Percentiles rank a stretch among this genome's conserved stretches.
phyloP scores from a whole-genome alignment of 2,888 invertebrate species.

The Tetramorium bicarinatum region DNA sequence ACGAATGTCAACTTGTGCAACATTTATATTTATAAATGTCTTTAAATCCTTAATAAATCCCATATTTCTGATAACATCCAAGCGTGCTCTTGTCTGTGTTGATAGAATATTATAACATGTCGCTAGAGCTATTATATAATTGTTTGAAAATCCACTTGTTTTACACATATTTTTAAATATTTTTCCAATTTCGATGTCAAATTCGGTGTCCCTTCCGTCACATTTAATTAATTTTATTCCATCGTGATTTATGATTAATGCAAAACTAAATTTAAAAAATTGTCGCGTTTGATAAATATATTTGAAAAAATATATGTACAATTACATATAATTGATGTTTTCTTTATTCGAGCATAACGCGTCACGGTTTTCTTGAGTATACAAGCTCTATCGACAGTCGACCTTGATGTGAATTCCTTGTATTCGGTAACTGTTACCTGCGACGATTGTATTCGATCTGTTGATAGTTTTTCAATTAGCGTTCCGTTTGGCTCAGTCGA shows the following conservation, averaged over 20 bases:
- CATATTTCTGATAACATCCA: conserved; percentile 23
- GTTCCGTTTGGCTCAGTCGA: not conserved
- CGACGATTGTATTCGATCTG: not conserved
- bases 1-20: not conserved
- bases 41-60: conserved; percentile 24
- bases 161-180: not conserved
- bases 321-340: not conserved
- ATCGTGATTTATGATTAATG: not conserved
- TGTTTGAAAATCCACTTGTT: not conserved
- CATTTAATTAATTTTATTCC: not conserved
- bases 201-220: not conserved
- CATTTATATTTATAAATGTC: not conserved
- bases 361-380: not conserved
- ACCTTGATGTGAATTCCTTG: not conserved
- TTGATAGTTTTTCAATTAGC: conserved; percentile 18
- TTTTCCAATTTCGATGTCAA: not conserved
- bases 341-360: not conserved
- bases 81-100: not conserved
- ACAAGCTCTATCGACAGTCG: not conserved
- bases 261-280: not conserved
- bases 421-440: too few species aligned
- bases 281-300: not conserved
- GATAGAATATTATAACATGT: not conserved
- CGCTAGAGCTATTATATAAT: not conserved
- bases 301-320: not conserved